A percentile compares a stretch with the other conserved stretches of the same genome.
These are phyloP conservation scores for Pangasius djambal DNA, from an alignment of 2,797 vertebrate genomes.

Conservation along the genomic window DNA sequence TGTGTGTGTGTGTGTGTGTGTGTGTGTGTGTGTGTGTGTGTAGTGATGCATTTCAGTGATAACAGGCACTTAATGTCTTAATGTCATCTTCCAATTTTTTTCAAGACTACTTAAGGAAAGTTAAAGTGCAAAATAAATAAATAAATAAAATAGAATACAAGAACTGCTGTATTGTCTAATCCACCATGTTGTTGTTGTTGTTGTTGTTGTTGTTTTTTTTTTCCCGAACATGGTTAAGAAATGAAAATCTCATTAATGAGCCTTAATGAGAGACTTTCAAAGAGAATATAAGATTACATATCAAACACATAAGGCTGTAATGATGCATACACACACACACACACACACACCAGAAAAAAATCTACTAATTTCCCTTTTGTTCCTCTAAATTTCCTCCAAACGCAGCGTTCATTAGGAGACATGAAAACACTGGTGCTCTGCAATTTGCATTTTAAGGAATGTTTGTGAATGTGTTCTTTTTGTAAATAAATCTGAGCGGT, in stretches of 20 bases:
- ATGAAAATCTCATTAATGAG: conserved; percentile 66
- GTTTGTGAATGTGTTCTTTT: conserved; percentile 54
- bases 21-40: background rate
- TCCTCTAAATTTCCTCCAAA: conserved; percentile 67
- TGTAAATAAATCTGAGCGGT: conserved; percentile 55
- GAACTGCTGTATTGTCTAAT: background rate
- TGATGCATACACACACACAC: conserved; percentile 40
- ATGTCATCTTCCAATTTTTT: background rate
- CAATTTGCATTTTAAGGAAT: conserved; percentile 63
- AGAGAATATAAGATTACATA: conserved; percentile 65
- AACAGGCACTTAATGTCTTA: background rate
- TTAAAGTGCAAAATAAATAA: background rate
- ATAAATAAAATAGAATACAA: background rate
- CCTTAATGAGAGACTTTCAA: conserved; percentile 66
- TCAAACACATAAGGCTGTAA: background rate
- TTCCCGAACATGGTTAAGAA: background rate
- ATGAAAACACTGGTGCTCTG: conserved; percentile 40
- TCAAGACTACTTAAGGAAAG: background rate
- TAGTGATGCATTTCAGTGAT: background rate
- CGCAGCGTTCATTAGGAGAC: conserved; percentile 62
- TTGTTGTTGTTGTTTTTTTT: background rate
- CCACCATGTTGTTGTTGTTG: background rate
- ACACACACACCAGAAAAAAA: conserved; percentile 30
- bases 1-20: background rate
- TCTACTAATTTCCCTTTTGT: conserved; percentile 62